Conservation (phyloP, 2,797 vertebrate genomes). For the Myotis vivesi region DNA sequence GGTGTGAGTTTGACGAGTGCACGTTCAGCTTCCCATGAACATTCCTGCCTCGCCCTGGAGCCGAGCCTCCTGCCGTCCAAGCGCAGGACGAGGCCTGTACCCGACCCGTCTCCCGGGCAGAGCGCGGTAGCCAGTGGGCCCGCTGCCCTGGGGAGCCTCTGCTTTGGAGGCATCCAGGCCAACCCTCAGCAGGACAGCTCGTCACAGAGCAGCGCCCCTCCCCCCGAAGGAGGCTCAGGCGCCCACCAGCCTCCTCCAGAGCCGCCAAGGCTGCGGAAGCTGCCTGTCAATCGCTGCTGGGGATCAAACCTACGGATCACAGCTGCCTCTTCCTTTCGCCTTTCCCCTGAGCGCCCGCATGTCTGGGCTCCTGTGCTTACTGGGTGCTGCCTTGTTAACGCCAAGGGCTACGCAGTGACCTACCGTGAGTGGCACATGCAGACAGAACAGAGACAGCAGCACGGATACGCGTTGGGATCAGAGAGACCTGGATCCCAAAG, state of each 20-base stretch:
- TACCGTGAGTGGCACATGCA: neutral
- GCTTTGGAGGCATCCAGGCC: neutral
- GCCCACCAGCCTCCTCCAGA: neutral
- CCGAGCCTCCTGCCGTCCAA: neutral
- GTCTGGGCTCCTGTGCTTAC: neutral
- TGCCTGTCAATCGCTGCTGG: neutral
- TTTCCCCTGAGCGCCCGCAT: neutral
- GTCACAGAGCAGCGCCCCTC: neutral
- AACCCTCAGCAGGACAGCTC: neutral
- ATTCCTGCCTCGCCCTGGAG: accelerated
- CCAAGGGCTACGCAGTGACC: neutral
- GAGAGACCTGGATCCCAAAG: neutral
- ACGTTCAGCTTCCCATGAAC: neutral
- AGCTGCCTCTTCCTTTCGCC: neutral
- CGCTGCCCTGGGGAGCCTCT: neutral
- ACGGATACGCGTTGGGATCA: neutral
- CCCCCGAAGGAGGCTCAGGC: neutral
- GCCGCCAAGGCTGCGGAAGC: neutral
- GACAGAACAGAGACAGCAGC: neutral
- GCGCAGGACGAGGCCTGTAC: neutral
- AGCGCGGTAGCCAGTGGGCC: accelerated
- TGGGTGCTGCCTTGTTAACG: neutral
- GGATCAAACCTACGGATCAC: neutral
- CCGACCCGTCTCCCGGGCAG: too few species aligned
- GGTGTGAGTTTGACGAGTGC: neutral